phyloP scores from a whole-genome alignment of 35 echinoderm and acorn worm species.

The Acanthaster planci region DNA sequence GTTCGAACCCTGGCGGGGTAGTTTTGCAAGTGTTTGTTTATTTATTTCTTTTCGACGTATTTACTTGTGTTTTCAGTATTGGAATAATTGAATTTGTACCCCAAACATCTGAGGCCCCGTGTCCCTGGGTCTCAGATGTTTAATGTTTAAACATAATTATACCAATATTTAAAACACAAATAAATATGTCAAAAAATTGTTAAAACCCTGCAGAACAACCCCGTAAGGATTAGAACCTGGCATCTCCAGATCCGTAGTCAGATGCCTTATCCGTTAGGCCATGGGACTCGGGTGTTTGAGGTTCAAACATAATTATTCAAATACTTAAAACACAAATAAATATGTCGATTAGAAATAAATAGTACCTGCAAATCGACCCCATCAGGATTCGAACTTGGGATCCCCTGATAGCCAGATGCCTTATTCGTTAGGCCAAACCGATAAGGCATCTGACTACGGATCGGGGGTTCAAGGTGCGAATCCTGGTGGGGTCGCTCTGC shows the following conservation, averaged over 20 bases:
- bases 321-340: too few species aligned
- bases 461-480: constrained; percentile 48
- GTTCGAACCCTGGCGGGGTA: neutral
- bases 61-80: neutral
- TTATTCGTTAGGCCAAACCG: constrained; percentile 65
- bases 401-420: constrained; percentile 65
- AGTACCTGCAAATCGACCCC: too few species aligned
- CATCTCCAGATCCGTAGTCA: neutral
- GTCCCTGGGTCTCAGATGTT: neutral
- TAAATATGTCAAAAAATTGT: neutral
- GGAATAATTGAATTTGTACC: neutral
- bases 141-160: neutral
- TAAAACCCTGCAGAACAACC: neutral
- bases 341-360: too few species aligned
- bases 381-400: constrained; percentile 65
- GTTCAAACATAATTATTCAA: too few species aligned
- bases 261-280: neutral
- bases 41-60: neutral
- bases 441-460: constrained; percentile 66
- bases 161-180: neutral
- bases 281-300: neutral
- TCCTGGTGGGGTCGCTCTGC: neutral
- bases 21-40: neutral
- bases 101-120: too few species aligned
- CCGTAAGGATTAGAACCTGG: neutral